Evolutionary conservation across 2,113 vertebrate species (phyloP), one percentile per base, ranked within the genome.

Genomic region (Nematolebias whitei): DNA sequence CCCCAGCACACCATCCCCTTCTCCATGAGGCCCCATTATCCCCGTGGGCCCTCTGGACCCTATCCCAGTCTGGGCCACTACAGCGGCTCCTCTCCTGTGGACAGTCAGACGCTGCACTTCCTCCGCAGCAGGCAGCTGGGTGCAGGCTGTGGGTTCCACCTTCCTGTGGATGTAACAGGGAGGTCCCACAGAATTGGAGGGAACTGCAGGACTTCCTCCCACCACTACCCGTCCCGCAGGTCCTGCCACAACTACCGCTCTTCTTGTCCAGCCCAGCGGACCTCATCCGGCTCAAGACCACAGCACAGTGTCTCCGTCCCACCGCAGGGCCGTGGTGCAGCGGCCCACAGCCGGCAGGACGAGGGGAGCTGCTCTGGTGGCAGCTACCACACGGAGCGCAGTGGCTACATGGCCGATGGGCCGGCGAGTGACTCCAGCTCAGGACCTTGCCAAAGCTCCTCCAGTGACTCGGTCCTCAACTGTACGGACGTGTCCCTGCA

Each of bases 351-450:
- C 71, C 88, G 93, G 47, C 93, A 93, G 73, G 93, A 94, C 12
- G 94, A 95, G 45, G 95, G 94, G 88, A 97, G 96, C 0, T 94
- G 94, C 68, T 97, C 96, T 0, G 97, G 94, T 16, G 96, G 95
- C 69, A 98, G 96, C 79, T 98, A 96, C 77, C 93, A 88, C 77
- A 98, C 97, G 0, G 96, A 96, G 29, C 93, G 94, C 82, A 99
- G 98, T 0, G 98, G 98, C 43, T 99, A 99, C 83, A 79, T 98
- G 79, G 95, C 97, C 0, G 97, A 99, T 0, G 96, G 96, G 70
- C 96, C 98, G 0, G 97, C 94, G 16, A 99, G 96, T 0, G 97
- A 99, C 90, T 98, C 96, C 79, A 98, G 98, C 84, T 99, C 98
- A 0, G 97, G 98, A 26, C 97, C 97, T 14, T 99, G 96, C 76